Conservation (phyloP, 2,888 invertebrate genomes). For the Zele albiditarsus region DNA sequence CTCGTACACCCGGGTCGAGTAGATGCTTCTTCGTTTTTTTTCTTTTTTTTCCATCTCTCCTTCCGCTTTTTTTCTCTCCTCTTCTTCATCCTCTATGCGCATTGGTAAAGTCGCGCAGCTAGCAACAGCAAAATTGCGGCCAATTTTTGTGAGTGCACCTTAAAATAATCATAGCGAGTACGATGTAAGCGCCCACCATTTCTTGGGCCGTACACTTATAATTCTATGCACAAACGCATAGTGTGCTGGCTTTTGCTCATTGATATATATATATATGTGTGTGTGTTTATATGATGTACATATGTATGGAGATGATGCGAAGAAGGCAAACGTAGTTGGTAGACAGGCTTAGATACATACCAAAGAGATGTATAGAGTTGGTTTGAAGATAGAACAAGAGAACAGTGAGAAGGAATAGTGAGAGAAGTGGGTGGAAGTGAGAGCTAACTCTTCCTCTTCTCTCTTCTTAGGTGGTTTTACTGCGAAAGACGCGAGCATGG, state of each 20-base stretch:
- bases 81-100: neutral
- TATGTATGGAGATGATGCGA: neutral
- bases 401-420: neutral
- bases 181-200: conserved; percentile 30
- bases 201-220: conserved; percentile 15
- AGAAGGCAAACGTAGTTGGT: neutral
- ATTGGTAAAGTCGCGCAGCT: neutral
- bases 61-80: neutral
- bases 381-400: neutral
- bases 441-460: neutral
- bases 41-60: neutral
- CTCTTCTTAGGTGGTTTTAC: conserved; percentile 9
- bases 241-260: neutral
- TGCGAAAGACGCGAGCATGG: conserved; percentile 19
- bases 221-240: conserved; percentile 8
- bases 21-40: neutral
- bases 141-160: conserved; percentile 70
- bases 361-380: neutral
- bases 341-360: conserved; percentile 29
- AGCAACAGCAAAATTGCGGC: conserved; percentile 49
- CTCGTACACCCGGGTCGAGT: neutral
- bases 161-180: conserved; percentile 66
- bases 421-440: conserved; percentile 7
- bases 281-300: conserved; percentile 12
- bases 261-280: neutral